Base-by-base conservation (phyloP, 2,113 vertebrate species). In the Cichladusa arquata region DNA sequence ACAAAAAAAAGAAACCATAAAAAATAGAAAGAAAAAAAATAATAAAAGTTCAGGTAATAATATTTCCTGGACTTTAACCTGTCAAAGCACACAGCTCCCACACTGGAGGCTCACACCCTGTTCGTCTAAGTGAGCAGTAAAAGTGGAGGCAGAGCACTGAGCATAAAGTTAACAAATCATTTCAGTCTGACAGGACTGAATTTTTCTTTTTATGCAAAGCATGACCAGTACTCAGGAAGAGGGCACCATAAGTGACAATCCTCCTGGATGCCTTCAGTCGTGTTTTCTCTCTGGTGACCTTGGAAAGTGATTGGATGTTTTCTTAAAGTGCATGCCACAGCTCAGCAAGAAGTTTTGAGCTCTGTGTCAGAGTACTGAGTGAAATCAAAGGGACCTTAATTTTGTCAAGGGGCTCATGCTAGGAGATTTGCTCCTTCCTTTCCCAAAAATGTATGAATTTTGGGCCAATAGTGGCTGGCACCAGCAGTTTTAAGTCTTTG, bases 41-140 rank as follows among this genome's bases (percentile, higher is more conserved):
- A 23, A n/a, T 1, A 48, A 51, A 78, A 73, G 2, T 12, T 71
- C 60, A 48, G 12, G 14, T 38, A 62, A 77, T 19, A 53, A 18
- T 3, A 5, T 53, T 93, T 77, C 16, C 45, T 64, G 47, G 33
- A 19, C 51, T 86, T 86, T 4, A n/a, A 22, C 26, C n/a, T 89
- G 56, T 38, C 69, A 71, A 92, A 71, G 28, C 34, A 56, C 11
- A 26, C n/a, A 84, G 10, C 42, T 19, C 56, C 33, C 65, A 51
- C 3, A 0, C 1, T 45, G 34, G 19, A 24, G 20, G 5, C 20
- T 73, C 50, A 9, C 31, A 42, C 9, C 4, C 8, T 36, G 5
- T 56, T 66, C 0, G 0, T 62, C 54, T 44, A 48, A 67, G 47
- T 1, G 12, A 77, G 74, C 53, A 34, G 29, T 15, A 50, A 34